Base-by-base conservation (phyloP, 2,888 invertebrate species). In the Microdon myrmicae region DNA sequence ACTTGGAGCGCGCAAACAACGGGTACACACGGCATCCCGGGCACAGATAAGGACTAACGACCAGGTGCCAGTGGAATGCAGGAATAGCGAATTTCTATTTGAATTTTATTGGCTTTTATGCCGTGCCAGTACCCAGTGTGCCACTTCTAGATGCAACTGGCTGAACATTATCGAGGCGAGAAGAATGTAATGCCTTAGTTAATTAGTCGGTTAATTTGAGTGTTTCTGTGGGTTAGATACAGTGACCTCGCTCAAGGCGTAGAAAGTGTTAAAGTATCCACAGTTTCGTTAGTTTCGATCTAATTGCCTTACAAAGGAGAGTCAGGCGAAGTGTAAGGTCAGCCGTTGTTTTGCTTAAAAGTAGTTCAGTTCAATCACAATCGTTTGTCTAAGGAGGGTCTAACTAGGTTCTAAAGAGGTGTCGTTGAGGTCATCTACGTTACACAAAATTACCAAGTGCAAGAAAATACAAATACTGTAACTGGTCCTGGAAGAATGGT, bases 191-290 rank as follows among this genome's bases (percentile, higher is more conserved):
- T 64, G 64, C 51, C 38, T 43, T 45, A 22, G 51, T 64, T 64
- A 64, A 64, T 64, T 64, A 64, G 64, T 58, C 64, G 43, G 51
- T 64, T 64, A 64, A 64, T 64, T 64, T 58, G 64, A 28, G 22
- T 28, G 23, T 31, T n/a, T 12, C 38, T 20, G 32, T 13, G 25
- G 47, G 48, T 39, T 34, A 41, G 9, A 14, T 48, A 26, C 20
- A 39, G 25, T 37, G 34, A 41, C 39, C 44, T 37, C 6, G 53
- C 9, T 10, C 43, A 49, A 32, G 22, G 32, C 47, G 56, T 64
- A 51, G 64, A 64, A 64, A 64, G 64, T 64, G 47, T 47, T n/a
- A n/a, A n/a, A n/a, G n/a, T n/a, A n/a, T n/a, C n/a, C n/a, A n/a
- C n/a, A n/a, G 47, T 28, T 53, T 58, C 53, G 51, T 58, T 58